phyloP scores from a whole-genome alignment of 2,888 invertebrate genomes.

The Crossocerus cetratus region DNA sequence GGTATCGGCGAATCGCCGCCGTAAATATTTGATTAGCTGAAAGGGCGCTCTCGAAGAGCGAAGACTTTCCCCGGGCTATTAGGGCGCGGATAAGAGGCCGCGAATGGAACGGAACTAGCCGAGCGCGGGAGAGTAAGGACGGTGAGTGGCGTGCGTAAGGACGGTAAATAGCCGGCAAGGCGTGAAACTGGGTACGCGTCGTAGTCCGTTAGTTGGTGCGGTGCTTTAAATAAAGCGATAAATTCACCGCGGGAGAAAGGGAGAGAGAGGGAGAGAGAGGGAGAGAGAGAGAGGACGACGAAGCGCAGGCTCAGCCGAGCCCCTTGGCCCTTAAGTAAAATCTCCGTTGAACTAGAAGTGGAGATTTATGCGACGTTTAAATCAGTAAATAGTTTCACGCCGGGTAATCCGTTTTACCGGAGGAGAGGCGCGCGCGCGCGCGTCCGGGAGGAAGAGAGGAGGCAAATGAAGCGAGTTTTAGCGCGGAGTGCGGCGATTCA shows the following conservation, averaged over 20 bases:
- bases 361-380: conserved; percentile 59
- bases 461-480: conserved; percentile 15
- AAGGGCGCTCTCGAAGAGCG: conserved; percentile 12
- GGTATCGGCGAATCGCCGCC: conserved; percentile 25
- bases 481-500: background rate
- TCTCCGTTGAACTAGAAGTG: conserved; percentile 48
- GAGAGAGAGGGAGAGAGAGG: conserved; percentile 2
- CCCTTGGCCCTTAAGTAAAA: conserved; percentile 49
- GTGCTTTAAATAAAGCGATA: conserved; percentile 67
- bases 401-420: conserved; percentile 49
- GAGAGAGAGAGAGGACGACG: background rate
- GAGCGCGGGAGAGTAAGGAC: background rate
- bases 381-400: conserved; percentile 58
- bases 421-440: conserved; percentile 9
- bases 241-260: conserved; percentile 47
- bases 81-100: background rate
- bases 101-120: background rate
- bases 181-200: conserved; percentile 36
- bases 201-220: conserved; percentile 41
- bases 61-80: conserved; percentile 5
- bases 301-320: conserved; percentile 19
- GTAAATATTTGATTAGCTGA: conserved; percentile 49
- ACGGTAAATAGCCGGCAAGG: conserved; percentile 52
- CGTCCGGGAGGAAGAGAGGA: background rate
- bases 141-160: conserved; percentile 51